Evolutionary conservation across 2,113 vertebrate species (phyloP).

Genomic region (Epinephelus moara): DNA sequence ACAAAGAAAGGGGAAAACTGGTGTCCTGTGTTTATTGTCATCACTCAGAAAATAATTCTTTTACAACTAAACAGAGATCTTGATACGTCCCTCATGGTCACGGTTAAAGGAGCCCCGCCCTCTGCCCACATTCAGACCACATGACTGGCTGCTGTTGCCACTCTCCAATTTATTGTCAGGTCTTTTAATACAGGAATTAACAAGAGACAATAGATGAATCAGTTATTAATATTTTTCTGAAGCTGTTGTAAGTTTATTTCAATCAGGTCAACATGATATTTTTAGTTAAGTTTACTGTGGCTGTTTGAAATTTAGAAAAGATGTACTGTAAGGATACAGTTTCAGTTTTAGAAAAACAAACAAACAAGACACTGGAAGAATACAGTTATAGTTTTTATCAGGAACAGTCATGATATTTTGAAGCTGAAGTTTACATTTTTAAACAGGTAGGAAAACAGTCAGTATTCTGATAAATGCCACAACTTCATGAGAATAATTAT

Average conservation of each 20-base stretch:
- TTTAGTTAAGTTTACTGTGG: neutral
- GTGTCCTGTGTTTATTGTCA: slow-evolving; percentile 54
- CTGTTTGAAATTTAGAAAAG: neutral
- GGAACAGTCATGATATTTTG: neutral
- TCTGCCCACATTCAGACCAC: accelerated
- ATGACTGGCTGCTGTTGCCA: neutral
- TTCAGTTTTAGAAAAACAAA: neutral
- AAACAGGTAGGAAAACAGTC: too few species aligned
- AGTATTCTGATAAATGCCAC: too few species aligned
- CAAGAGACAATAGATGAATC: neutral
- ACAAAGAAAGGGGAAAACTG: slow-evolving; percentile 75
- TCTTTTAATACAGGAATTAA: neutral
- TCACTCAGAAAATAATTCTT: neutral
- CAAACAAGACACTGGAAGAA: neutral
- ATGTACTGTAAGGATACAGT: too few species aligned
- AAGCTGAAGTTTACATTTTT: neutral
- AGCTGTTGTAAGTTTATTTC: neutral
- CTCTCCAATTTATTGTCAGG: neutral
- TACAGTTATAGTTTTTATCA: neutral
- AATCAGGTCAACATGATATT: neutral
- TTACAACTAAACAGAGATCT: neutral
- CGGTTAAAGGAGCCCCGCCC: neutral
- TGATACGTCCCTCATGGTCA: too few species aligned
- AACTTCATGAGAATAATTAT: too few species aligned
- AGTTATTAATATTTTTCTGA: neutral